Conservation (phyloP, 2,797 vertebrate genomes). For the Gadopsis marmoratus region DNA sequence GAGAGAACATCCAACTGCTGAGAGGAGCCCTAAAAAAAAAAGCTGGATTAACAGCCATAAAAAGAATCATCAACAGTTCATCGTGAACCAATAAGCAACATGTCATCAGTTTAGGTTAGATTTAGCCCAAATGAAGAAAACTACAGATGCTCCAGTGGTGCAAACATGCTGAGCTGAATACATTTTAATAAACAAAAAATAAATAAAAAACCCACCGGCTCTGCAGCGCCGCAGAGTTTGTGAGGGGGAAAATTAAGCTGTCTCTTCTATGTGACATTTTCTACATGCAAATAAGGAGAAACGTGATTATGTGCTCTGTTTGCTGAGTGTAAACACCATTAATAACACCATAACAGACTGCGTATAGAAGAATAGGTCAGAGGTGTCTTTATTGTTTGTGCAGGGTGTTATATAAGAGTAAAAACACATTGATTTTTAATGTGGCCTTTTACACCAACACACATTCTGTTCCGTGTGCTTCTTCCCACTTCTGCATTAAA, state of each 20-base stretch:
- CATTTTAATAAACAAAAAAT: conserved; percentile 56
- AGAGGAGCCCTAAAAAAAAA: conserved; percentile 60
- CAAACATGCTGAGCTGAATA: conserved; percentile 39
- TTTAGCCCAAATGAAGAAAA: conserved; percentile 46
- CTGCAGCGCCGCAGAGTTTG: conserved; percentile 51
- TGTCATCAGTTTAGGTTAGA: conserved; percentile 48
- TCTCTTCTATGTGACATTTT: conserved; percentile 64
- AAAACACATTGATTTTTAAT: conserved; percentile 37
- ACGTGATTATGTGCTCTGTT: conserved; percentile 57
- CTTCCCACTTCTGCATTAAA: conserved; percentile 54
- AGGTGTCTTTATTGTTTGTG: conserved; percentile 24
- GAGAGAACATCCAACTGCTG: conserved; percentile 72
- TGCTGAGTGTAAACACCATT: conserved; percentile 59
- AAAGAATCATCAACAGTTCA: conserved; percentile 36
- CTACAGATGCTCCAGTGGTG: conserved; percentile 42
- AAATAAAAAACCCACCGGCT: conserved; percentile 23
- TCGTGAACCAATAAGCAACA: conserved; percentile 51
- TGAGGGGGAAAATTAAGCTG: conserved; percentile 56
- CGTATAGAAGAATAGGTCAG: conserved; percentile 48
- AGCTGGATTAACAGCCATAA: conserved; percentile 48
- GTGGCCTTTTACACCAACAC: conserved; percentile 7
- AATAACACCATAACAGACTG: conserved; percentile 55
- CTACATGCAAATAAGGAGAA: conserved; percentile 56
- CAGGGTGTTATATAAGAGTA: conserved; percentile 5
- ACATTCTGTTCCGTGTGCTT: conserved; percentile 60